Conservation (phyloP, 2,113 vertebrate species). For the Recurvirostra avosetta region DNA sequence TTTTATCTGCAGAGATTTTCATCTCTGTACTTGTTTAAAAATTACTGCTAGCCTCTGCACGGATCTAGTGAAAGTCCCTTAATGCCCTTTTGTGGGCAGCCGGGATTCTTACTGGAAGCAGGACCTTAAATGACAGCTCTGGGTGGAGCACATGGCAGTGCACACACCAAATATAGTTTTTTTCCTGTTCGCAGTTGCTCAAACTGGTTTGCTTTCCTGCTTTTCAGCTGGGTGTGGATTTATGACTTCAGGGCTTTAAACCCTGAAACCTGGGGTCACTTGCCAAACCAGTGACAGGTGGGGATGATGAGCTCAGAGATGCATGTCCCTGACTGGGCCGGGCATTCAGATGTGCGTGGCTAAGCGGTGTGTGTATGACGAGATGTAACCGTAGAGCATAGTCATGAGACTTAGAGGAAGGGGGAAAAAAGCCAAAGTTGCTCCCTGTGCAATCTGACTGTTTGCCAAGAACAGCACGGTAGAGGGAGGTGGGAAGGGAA, state of each 20-base stretch:
- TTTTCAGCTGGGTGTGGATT: neutral
- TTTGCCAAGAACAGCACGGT: neutral
- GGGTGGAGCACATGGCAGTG: neutral
- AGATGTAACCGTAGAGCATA: neutral
- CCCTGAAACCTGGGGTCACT: neutral
- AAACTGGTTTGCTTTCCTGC: neutral
- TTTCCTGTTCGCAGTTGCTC: neutral
- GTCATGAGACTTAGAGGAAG: neutral
- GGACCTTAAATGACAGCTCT: neutral
- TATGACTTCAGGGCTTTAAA: neutral
- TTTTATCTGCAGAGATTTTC: neutral
- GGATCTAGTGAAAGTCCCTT: neutral
- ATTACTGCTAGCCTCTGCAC: neutral
- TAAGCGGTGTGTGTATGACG: neutral
- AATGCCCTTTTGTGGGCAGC: neutral
- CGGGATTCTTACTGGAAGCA: neutral
- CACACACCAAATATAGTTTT: neutral
- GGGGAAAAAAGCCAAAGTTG: neutral
- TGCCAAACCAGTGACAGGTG: constrained; percentile 8
- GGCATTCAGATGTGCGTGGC: neutral
- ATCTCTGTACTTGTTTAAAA: neutral
- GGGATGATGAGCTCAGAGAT: neutral
- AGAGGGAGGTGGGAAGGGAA: neutral
- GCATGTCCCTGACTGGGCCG: neutral
- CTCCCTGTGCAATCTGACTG: neutral